A percentile compares a stretch with the other conserved stretches of the same genome.
Evolutionary conservation across 2,797 vertebrate genomes (phyloP).

Genomic region (Phalanger gymnotis): DNA sequence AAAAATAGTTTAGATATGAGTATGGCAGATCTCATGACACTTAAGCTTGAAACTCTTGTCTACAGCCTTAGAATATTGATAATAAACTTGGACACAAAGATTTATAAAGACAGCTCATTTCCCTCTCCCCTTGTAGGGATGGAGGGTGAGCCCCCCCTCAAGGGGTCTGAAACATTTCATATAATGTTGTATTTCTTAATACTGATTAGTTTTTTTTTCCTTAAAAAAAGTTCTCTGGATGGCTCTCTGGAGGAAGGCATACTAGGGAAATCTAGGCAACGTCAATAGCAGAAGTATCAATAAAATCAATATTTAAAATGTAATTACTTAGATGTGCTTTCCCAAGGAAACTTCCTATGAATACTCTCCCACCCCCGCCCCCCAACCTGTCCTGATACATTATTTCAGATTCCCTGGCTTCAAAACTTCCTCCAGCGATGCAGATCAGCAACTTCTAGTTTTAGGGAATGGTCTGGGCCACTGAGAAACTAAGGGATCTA

Average conservation of each 20-base stretch:
- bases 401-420: no score
- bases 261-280: not conserved
- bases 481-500: no score
- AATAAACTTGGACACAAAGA: not conserved
- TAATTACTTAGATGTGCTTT: not conserved
- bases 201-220: not conserved
- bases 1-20: not conserved
- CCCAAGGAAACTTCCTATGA: no score
- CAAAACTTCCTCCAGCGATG: no score
- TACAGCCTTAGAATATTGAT: not conserved
- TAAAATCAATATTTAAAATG: not conserved
- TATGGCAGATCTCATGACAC: not conserved
- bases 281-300: not conserved
- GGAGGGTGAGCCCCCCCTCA: not conserved
- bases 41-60: not conserved
- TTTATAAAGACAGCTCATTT: not conserved
- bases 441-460: no score
- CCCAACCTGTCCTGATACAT: no score
- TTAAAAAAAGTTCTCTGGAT: not conserved
- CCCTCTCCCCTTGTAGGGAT: not conserved
- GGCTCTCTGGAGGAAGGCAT: not conserved
- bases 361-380: no score
- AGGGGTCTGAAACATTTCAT: not conserved
- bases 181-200: not conserved
- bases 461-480: no score